phyloP scores from a whole-genome alignment of 1,140 invertebrate genomes.

The Leptinotarsa lineolata region DNA sequence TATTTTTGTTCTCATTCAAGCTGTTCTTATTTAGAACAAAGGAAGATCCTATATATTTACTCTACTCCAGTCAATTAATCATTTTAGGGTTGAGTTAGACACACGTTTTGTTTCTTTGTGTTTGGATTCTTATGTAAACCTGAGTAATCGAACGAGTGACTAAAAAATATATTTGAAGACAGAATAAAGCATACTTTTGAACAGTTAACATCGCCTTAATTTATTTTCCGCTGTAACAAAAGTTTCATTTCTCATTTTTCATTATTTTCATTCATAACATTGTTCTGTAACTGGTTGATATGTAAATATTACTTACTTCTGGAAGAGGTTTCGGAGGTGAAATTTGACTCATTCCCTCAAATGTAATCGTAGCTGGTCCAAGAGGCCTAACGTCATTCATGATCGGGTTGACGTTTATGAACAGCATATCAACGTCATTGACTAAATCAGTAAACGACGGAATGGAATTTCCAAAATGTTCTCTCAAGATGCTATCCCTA shows the following conservation, averaged over 20 bases:
- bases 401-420: constrained; percentile 32
- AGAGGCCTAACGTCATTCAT: constrained; percentile 18
- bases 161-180: too few relatives aligned
- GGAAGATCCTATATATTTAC: too few relatives aligned
- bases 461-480: constrained; percentile 28
- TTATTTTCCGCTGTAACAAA: background rate
- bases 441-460: constrained; percentile 2
- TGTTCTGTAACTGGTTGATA: too few relatives aligned
- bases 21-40: too few relatives aligned
- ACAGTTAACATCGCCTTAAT: too few relatives aligned
- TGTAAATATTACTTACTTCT: constrained; percentile 22
- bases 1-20: too few relatives aligned
- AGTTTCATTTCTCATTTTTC: background rate
- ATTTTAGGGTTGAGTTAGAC: too few relatives aligned
- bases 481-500: background rate
- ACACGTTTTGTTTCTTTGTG: too few relatives aligned
- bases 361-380: constrained; percentile 22
- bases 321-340: constrained; percentile 18
- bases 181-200: too few relatives aligned
- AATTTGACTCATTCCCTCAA: constrained; percentile 19
- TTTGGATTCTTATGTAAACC: too few relatives aligned
- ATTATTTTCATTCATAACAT: background rate
- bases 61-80: too few relatives aligned
- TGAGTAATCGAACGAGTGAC: too few relatives aligned
- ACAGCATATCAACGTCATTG: constrained; percentile 22